Conservation (phyloP, 1,140 invertebrate species). For the Brachionus sp. region DNA sequence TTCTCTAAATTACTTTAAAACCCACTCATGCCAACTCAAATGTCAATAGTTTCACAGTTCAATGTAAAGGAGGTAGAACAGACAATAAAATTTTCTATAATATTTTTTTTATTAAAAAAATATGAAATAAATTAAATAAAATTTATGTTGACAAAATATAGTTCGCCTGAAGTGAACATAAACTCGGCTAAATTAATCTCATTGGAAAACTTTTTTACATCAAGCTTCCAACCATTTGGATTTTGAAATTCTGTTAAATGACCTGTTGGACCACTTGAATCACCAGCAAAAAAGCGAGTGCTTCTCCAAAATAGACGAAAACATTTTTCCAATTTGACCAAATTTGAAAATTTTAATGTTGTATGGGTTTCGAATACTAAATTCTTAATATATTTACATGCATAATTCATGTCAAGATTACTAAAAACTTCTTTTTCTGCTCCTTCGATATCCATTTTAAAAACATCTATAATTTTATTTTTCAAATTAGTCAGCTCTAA, state of each 20-base stretch:
- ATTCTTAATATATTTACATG: not conserved
- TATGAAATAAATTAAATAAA: not conserved
- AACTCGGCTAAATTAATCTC: not conserved
- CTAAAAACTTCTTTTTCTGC: not conserved
- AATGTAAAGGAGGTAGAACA: too few species aligned
- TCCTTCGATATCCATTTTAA: constrained; percentile 8
- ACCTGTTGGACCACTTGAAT: not conserved
- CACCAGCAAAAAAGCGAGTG: not conserved
- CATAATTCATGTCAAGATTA: not conserved
- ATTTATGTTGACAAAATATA: constrained; percentile 1
- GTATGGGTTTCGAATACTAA: not conserved
- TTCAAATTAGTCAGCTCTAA: not conserved
- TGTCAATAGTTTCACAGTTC: too few species aligned
- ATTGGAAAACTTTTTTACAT: not conserved
- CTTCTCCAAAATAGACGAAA: not conserved
- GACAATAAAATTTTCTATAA: not conserved
- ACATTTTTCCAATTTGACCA: constrained; percentile 9
- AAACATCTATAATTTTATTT: not conserved
- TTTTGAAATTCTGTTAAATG: constrained; percentile 15
- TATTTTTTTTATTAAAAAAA: not conserved
- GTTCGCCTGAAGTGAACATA: not conserved
- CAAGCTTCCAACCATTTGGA: not conserved
- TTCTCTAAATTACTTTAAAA: too few species aligned
- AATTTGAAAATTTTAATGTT: not conserved
- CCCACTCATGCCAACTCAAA: too few species aligned